Evolutionary conservation across 2,888 invertebrate genomes (phyloP), one percentile per base, ranked within the genome.

Genomic region (Tenthredo scrophulariae): DNA sequence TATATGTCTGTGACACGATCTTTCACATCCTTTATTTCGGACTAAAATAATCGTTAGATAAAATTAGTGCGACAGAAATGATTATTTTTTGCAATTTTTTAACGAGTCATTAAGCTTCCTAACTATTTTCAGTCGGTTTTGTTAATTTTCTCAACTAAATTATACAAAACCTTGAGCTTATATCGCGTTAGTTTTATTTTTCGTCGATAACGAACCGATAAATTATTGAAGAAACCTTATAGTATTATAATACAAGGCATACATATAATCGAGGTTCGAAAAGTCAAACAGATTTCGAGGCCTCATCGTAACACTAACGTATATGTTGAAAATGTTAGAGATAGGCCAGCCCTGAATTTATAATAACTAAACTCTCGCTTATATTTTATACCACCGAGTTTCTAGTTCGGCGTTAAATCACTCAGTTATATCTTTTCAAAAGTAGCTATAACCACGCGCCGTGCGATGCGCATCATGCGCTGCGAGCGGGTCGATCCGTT

Each of bases 271-370:
- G 62, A 62, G 62, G 62, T 26, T 62, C 26, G 22, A 62, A 22
- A 26, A 62, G 62, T 26, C 62, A 22, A 62, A 62, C 26, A 62
- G 13, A 62, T 62, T 62, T 13, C 22, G 62, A 62, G 62, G 62
- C 62, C 62, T 62, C 26, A 26, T 22, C 62, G 26, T 37, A 33
- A 4, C 5, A 33, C 33, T 33, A n/a, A n/a, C n/a, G 15, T 54
- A 26, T 62, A 13, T 26, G 22, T 62, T 62, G 70, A 15, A 70
- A 70, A 70, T 37, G n/a, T 5, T 33, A 37, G 37, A 70, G 70
- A 33, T 18, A 70, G 70, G 37, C 70, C 37, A 70, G 70, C 70
- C 70, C 70, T 70, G 70, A 70, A 70, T 70, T 70, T 70, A 70
- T 70, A 70, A 70, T 62, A 62, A 22, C 70, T 1, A 70, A 70